Conservation (phyloP, 2,797 vertebrate species). For the Clangula hyemalis region DNA sequence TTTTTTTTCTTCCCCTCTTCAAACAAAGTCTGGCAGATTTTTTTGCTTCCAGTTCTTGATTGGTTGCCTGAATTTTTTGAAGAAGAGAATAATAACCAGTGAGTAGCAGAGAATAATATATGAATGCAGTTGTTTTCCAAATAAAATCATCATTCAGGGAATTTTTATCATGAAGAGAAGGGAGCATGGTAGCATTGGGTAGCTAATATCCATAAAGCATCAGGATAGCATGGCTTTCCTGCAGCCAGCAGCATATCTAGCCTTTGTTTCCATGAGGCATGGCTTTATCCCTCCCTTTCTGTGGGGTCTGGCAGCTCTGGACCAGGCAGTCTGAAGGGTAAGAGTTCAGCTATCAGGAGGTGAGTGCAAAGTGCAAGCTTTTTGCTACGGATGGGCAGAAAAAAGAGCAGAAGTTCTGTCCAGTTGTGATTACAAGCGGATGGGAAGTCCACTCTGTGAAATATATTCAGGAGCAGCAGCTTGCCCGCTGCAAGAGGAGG, state of each 20-base stretch:
- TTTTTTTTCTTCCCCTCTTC: not conserved
- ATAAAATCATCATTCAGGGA: not conserved
- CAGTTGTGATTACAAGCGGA: not conserved
- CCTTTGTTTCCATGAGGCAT: not conserved
- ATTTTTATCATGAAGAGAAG: not conserved
- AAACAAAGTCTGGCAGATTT: not conserved
- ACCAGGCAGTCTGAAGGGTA: not conserved
- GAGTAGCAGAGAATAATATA: not conserved
- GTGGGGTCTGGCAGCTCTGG: not conserved
- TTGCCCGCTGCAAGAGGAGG: not conserved
- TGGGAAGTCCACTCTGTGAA: not conserved
- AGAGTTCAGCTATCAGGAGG: not conserved
- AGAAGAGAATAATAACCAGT: not conserved
- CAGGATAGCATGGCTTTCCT: not conserved
- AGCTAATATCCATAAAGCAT: not conserved
- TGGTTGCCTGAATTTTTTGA: not conserved
- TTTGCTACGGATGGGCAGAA: not conserved
- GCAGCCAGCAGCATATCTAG: not conserved
- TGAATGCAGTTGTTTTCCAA: not conserved
- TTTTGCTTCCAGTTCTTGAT: conserved; percentile 3
- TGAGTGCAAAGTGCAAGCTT: not conserved
- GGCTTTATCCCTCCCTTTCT: not conserved
- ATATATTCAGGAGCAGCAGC: not conserved
- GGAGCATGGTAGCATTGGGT: not conserved
- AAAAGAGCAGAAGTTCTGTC: not conserved